Base-by-base conservation (phyloP, 2,888 invertebrate genomes). In the Stenodema calcarata region DNA sequence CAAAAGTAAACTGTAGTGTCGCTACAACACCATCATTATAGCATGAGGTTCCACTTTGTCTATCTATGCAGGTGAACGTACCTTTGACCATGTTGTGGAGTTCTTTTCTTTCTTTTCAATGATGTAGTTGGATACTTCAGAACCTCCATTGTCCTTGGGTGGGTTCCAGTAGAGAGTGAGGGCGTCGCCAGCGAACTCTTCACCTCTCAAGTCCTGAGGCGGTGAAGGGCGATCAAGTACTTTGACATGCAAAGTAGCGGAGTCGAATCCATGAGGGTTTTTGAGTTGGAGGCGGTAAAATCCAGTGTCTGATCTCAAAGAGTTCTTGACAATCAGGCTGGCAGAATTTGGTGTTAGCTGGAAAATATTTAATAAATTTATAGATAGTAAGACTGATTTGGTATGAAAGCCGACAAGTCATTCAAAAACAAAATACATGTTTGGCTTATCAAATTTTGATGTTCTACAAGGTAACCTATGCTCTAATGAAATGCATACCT, bases 81-180 rank as follows among this genome's bases (percentile, higher is more conserved):
- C 91, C 92, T 97, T 97, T 16, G 95, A 94, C 98, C 98, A 98
- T 86, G 95, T 95, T 4, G 94, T 93, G 11, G 96, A 93, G 89
- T 94, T 95, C 14, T 95, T 94, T 92, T 98, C 98, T 89, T 96
- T 95, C 92, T 96, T 98, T 92, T 99, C 99, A 85, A 99, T 94
- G 42, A 99, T 95, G 90, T 99, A 99, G 91, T 99, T 99, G 23
- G 97, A 98, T 89, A 99, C 94, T 84, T 96, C 96, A 18, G 97
- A 96, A 28, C 99, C 99, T 1, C 99, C 99, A 91, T 98, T 97
- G 91, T 99, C 99, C 90, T 96, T 97, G 0, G 99, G 99, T 89
- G 98, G 97, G 91, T 95, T 96, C 99, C 99, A 99, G 92, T 95
- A 97, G 9, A 99, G 92, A 0, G 98, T 99, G 85, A 99, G 94